These are phyloP conservation scores for Drosophila virilis DNA, from an alignment of 1,140 invertebrate species.

Conservation along the genomic window DNA sequence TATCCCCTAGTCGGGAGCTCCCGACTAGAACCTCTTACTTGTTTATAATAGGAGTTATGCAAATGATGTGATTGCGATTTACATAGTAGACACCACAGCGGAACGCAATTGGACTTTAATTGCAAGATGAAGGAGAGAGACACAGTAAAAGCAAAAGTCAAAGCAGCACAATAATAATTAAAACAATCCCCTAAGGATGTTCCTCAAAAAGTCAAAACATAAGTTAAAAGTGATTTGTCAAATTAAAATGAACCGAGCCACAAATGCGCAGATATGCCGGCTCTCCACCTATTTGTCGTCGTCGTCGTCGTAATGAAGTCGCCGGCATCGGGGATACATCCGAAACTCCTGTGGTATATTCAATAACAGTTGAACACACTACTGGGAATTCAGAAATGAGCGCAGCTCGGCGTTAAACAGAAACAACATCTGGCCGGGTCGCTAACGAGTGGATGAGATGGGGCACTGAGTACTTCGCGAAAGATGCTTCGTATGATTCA, in stretches of 20 bases:
- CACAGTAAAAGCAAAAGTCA: not conserved
- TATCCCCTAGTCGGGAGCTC: no score
- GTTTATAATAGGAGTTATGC: slow-evolving; percentile 43
- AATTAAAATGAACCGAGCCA: slow-evolving; percentile 48
- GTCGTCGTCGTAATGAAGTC: not conserved
- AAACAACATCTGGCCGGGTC: slow-evolving; percentile 14
- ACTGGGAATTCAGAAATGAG: slow-evolving; percentile 38
- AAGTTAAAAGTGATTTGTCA: slow-evolving; percentile 65
- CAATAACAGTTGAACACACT: slow-evolving; percentile 48
- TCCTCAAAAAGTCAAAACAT: slow-evolving; percentile 59
- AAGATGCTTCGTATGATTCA: not conserved
- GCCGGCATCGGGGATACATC: not conserved
- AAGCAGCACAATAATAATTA: slow-evolving; percentile 51
- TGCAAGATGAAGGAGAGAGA: slow-evolving; percentile 2
- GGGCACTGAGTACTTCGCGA: no score
- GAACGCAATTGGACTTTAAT: slow-evolving; percentile 33
- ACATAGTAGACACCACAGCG: slow-evolving; percentile 29
- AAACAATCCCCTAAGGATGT: slow-evolving; percentile 47
- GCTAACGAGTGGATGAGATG: not conserved
- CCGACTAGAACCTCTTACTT: no score
- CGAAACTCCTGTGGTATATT: slow-evolving; percentile 12
- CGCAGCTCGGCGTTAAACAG: not conserved
- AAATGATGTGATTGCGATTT: slow-evolving; percentile 49
- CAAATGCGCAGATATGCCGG: slow-evolving; percentile 1
- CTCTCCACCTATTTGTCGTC: not conserved